Conservation (phyloP, 2,797 vertebrate species). For the Hipposideros larvatus region DNA sequence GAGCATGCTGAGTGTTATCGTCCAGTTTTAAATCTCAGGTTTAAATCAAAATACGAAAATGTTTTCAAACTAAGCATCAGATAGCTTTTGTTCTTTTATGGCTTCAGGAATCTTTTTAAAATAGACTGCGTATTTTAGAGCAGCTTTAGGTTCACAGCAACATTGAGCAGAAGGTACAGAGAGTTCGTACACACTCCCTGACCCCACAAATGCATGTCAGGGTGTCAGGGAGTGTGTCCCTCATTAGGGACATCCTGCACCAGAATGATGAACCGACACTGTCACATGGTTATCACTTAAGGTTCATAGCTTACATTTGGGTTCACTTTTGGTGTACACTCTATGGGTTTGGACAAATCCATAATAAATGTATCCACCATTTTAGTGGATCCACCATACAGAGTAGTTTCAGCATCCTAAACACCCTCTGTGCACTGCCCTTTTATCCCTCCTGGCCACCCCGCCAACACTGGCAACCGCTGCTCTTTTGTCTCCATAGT, state of each 20-base stretch:
- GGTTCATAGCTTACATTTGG: background rate
- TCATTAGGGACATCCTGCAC: too few relatives aligned
- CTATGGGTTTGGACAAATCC: background rate
- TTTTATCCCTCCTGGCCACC: background rate
- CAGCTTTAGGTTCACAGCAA: background rate
- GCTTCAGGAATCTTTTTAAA: background rate
- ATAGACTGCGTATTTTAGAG: background rate
- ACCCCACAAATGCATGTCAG: background rate
- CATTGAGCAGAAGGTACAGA: background rate
- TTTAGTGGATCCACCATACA: background rate
- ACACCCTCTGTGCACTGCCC: background rate
- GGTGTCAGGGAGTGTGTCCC: background rate
- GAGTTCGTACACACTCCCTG: background rate
- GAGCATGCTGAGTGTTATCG: background rate
- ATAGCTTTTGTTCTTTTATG: background rate
- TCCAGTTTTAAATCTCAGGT: background rate
- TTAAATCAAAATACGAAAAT: background rate
- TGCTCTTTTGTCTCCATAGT: background rate
- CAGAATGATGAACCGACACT: background rate
- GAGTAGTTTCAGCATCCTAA: background rate
- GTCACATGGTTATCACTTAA: background rate
- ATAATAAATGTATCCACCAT: background rate
- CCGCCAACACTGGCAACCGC: too few relatives aligned
- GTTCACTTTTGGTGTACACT: background rate
- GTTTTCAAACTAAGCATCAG: background rate